Evolutionary conservation across 2,113 vertebrate genomes (phyloP).

Genomic region (Pelodiscus sinensis): DNA sequence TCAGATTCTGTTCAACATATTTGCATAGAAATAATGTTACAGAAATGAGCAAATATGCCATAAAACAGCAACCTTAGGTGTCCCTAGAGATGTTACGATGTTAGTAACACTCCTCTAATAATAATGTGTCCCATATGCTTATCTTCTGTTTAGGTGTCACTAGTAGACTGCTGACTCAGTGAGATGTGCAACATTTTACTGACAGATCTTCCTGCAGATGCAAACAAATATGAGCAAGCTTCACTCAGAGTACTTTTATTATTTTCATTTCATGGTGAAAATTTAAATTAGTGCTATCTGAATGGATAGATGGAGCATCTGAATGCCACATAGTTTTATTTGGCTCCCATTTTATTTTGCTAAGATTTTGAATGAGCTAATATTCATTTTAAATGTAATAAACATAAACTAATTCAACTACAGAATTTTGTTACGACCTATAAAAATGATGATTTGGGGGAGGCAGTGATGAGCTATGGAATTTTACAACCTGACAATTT

Average conservation of each 20-base stretch:
- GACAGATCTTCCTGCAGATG: not conserved
- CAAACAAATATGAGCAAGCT: not conserved
- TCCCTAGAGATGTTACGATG: not conserved
- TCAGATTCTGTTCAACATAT: not conserved
- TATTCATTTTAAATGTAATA: not conserved
- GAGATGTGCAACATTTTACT: not conserved
- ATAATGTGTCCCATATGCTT: not conserved
- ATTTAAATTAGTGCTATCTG: not conserved
- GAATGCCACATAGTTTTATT: not conserved
- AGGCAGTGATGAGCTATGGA: not conserved
- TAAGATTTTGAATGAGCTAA: not conserved
- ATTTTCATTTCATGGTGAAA: not conserved
- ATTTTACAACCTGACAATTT: not conserved
- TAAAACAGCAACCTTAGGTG: not conserved
- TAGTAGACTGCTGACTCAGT: not conserved
- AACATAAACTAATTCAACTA: not conserved
- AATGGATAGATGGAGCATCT: not conserved
- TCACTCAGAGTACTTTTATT: not conserved
- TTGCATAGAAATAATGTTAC: conserved; percentile 30
- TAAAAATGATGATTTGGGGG: not conserved
- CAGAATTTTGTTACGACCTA: not conserved
- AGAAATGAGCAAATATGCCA: conserved; percentile 39
- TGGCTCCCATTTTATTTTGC: not conserved
- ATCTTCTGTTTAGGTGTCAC: conserved; percentile 20
- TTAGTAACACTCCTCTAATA: conserved; percentile 22